Evolutionary conservation across 30 jellyfish, hydroid and myxozoan species (phyloP).

Genomic region (Haliclystus octoradiatus): DNA sequence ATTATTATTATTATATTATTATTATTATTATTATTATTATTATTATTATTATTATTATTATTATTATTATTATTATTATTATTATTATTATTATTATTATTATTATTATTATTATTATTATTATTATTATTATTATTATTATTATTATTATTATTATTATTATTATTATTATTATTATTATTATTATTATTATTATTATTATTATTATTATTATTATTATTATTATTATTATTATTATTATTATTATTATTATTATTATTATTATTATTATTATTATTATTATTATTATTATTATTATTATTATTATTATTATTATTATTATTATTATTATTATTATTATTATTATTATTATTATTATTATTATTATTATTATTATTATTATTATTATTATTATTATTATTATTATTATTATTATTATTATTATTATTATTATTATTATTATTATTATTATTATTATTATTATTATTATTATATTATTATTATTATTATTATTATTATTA

Average conservation of each 20-base stretch:
- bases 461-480: too few species aligned
- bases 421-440: too few species aligned
- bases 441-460: too few species aligned
- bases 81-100: background rate
- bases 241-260: background rate
- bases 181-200: background rate
- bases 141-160: background rate
- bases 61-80: background rate
- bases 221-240: background rate
- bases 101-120: background rate
- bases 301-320: background rate
- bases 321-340: background rate
- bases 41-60: background rate
- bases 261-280: background rate
- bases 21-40: background rate
- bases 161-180: background rate
- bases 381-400: background rate
- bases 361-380: background rate
- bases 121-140: too few species aligned
- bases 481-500: background rate
- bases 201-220: too few species aligned
- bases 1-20: too few species aligned
- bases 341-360: background rate
- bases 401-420: background rate
- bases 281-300: background rate